Evolutionary conservation across 2,113 vertebrate species (phyloP), one percentile per base, ranked within the genome.

Genomic region (Budorcas taxicolor): DNA sequence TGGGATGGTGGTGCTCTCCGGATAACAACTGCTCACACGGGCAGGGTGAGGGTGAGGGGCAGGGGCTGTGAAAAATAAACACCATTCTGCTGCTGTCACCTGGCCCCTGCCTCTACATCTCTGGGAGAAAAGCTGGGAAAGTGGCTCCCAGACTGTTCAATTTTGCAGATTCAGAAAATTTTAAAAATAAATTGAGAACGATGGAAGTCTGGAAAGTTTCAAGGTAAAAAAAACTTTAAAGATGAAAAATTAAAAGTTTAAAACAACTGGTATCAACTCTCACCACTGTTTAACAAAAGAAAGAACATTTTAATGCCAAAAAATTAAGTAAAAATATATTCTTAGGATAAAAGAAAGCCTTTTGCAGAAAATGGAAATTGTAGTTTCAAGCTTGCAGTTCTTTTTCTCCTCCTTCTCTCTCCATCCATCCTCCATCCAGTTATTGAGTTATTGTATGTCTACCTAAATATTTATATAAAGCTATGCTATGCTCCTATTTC

Each of bases 301-400:
- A 96, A 53, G 14, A 92, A n/a, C 1, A 15, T 52, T 67, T 90
- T 80, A 78, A 78, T 57, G 67, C 43, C 36, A 94, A 86, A 89
- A 91, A 89, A 43, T 43, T 19, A 95, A 57, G 31, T 23, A 78
- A 95, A 53, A 17, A 58, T 86, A 11, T 57, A 29, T 94, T 91
- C 16, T 94, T 90, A 40, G 47, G 74, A 64, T 76, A 93, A 88
- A 74, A 17, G 6, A 87, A 94, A 93, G 3, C 52, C 11, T 16
- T 82, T 87, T 86, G 14, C 17, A 88, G 71, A 84, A 94, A 86
- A 45, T 45, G 4, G 21, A 94, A 87, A 90, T 19, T 52, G n/a
- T 4, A 53, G 6, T 90, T 92, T 90, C 50, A 92, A 31, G 55
- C 0, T 81, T 58, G 21, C 1, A 57, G 15, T 16, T 60, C 25